Evolutionary conservation across 37 sponge, comb jelly and placozoan genomes (phyloP).

Genomic region (Theonella swinhoei): DNA sequence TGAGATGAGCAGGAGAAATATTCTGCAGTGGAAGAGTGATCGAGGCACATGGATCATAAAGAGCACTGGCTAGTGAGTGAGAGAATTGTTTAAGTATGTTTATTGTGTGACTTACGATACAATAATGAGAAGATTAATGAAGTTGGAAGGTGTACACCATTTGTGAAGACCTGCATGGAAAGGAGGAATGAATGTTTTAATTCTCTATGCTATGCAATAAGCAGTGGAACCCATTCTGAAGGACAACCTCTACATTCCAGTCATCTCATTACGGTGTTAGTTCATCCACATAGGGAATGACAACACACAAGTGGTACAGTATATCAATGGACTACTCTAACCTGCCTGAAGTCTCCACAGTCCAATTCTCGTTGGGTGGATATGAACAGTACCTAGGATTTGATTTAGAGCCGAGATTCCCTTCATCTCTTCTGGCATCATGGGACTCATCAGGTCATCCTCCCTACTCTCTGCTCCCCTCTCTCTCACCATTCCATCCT

Average conservation of each 20-base stretch:
- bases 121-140: slow-evolving; percentile 36
- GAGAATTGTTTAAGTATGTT: background rate
- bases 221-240: too few species aligned
- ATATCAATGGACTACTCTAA: background rate
- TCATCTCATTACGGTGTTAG: too few species aligned
- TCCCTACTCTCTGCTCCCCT: background rate
- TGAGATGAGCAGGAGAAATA: slow-evolving; percentile 42
- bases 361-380: background rate
- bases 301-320: background rate
- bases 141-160: slow-evolving; percentile 8
- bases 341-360: background rate
- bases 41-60: background rate
- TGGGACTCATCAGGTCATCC: background rate
- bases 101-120: slow-evolving; percentile 31
- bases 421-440: background rate
- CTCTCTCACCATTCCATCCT: background rate
- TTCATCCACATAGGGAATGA: too few species aligned
- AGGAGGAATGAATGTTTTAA: too few species aligned
- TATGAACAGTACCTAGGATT: background rate
- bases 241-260: too few species aligned
- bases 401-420: background rate
- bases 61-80: background rate
- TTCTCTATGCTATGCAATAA: too few species aligned
- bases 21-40: slow-evolving; percentile 28
- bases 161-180: background rate